Evolutionary conservation across 2,888 invertebrate genomes (phyloP), one percentile per base, ranked within the genome.

Genomic region (Coremacera marginata): DNA sequence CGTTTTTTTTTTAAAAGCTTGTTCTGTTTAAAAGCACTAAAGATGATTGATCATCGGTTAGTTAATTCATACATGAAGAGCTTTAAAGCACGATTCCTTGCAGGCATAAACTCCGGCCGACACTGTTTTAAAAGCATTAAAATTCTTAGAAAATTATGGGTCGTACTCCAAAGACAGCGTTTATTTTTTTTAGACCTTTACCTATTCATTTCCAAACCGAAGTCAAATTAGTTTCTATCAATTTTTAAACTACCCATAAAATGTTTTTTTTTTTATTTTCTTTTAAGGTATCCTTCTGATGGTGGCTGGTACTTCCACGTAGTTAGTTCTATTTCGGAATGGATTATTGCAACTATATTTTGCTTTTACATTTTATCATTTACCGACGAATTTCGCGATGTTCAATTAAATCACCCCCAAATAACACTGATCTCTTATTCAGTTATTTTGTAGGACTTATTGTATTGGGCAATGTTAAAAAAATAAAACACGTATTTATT

Each of bases 261-360:
- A 11, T 44, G 22, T 25, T 34, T 16, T 63, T 34, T 19, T 27
- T 52, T 34, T 25, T 16, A 34, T 34, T 19, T 27, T 52, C 27
- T 25, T 25, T 71, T 68, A 75, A 89, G 89, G 89, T 89, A 89
- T 83, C 91, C 91, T 7, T 89, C 89, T 22, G 92, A 93, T 85
- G 93, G 93, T 2, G 94, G 93, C 5, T 94, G 92, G 91, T 90
- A 90, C 57, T 91, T 91, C 78, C 94, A 94, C 86, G 91, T 94
- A 3, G 89, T 91, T 5, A 93, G 93, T 81, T 92, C 92, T 0
- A 90, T 91, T 49, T 91, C 92, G 0, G 94, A 94, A 86, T 94
- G 94, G 94, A 88, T 92, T 2, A 91, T 93, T 81, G 92, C 93
- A 1, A 90, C 91, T 7, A 86, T 91, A 9, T 92, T 93, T 82